Evolutionary conservation across 2,888 invertebrate genomes (phyloP).

Genomic region (Drepana falcataria): DNA sequence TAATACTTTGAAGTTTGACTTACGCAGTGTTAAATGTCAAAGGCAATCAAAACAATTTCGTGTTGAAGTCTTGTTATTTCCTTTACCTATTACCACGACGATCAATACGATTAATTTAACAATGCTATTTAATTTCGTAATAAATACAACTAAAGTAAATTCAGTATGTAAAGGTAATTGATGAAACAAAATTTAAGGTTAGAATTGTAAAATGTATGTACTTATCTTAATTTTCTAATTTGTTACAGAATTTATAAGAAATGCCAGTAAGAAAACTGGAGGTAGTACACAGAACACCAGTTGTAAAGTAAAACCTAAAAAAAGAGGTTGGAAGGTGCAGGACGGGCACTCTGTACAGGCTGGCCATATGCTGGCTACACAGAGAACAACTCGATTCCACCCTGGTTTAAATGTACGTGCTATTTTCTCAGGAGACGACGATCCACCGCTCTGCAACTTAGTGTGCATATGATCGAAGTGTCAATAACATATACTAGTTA

Average conservation of each 20-base stretch:
- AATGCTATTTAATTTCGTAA: constrained; percentile 33
- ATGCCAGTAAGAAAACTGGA: constrained; percentile 87
- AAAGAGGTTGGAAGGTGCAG: constrained; percentile 87
- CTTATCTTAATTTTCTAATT: not conserved
- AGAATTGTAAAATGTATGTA: not conserved
- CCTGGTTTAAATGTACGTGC: constrained; percentile 86
- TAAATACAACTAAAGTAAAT: constrained; percentile 20
- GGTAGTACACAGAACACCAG: constrained; percentile 84
- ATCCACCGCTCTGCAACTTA: too few relatives aligned
- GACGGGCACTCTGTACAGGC: constrained; percentile 82
- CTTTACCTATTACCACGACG: too few relatives aligned
- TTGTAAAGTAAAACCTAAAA: constrained; percentile 84
- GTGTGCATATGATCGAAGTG: too few relatives aligned
- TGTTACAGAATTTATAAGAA: constrained; percentile 65
- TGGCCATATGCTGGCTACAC: constrained; percentile 84
- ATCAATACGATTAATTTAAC: too few relatives aligned
- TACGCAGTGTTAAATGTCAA: too few relatives aligned
- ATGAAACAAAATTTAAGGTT: constrained; percentile 6
- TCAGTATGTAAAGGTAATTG: constrained; percentile 31
- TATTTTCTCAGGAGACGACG: too few relatives aligned
- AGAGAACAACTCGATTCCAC: constrained; percentile 84
- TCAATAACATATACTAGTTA: too few relatives aligned
- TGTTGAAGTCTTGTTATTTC: too few relatives aligned
- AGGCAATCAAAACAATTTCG: too few relatives aligned
- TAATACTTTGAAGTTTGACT: too few relatives aligned